These are phyloP conservation scores for Adelosebastes latens DNA, from an alignment of 2,797 vertebrate genomes.

Conservation along the genomic window DNA sequence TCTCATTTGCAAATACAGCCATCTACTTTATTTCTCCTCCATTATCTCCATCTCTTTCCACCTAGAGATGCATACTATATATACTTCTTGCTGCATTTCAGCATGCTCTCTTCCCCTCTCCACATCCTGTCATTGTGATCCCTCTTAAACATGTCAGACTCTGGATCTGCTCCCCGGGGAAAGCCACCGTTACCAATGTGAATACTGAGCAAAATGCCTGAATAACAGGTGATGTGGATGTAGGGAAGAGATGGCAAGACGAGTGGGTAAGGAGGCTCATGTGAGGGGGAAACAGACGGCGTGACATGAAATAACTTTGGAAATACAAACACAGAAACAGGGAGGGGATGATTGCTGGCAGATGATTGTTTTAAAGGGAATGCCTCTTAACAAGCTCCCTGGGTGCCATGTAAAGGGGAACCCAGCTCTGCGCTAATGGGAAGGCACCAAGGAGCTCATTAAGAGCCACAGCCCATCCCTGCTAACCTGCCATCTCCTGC, in stretches of 20 bases:
- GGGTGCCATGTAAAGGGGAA: conserved; percentile 47
- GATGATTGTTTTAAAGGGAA: conserved; percentile 73
- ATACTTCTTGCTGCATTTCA: conserved; percentile 23
- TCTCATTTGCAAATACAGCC: conserved; percentile 9
- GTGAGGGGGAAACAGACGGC: background rate
- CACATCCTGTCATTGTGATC: conserved; percentile 49
- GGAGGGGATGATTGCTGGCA: conserved; percentile 30
- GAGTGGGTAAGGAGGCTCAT: background rate
- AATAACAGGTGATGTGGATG: conserved; percentile 32
- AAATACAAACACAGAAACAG: conserved; percentile 28
- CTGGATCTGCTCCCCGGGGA: conserved; percentile 41
- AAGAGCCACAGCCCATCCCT: conserved; percentile 54
- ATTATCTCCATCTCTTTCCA: background rate
- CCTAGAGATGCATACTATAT: conserved; percentile 2
- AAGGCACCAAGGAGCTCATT: conserved; percentile 79
- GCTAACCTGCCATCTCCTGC: conserved; percentile 57
- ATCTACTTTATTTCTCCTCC: background rate
- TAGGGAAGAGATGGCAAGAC: background rate
- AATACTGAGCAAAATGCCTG: conserved; percentile 51
- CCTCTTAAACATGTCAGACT: conserved; percentile 56
- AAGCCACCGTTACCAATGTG: conserved; percentile 31
- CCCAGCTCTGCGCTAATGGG: conserved; percentile 29
- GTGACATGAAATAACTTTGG: conserved; percentile 3
- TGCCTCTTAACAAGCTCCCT: conserved; percentile 79
- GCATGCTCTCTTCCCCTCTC: background rate